Evolutionary conservation across 2,888 invertebrate species (phyloP).

Genomic region (Chouioia cunea): DNA sequence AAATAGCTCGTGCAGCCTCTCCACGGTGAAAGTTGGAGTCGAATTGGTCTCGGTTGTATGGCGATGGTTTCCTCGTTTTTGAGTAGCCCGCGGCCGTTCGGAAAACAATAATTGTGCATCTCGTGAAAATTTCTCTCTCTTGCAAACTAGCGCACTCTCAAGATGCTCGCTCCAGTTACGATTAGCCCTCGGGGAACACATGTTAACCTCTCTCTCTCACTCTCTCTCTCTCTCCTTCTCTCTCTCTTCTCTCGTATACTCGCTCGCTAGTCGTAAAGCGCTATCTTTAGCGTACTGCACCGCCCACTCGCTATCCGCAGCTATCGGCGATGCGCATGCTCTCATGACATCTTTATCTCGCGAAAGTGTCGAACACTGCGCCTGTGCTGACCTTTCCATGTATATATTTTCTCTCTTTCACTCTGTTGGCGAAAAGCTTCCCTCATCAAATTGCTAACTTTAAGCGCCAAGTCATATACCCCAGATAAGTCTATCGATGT

Average conservation of each 20-base stretch:
- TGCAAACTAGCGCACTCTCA: neutral
- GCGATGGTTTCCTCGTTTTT: slow-evolving; percentile 1
- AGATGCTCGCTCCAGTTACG: slow-evolving; percentile 5
- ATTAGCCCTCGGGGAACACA: neutral
- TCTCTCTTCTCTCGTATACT: neutral
- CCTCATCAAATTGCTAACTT: neutral
- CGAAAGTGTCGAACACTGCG: slow-evolving; percentile 27
- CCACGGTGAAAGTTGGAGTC: slow-evolving; percentile 23
- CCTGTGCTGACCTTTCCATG: neutral
- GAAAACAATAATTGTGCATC: neutral
- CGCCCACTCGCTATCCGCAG: neutral
- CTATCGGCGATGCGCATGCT: neutral
- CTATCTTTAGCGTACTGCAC: neutral
- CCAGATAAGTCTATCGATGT: too few relatives aligned
- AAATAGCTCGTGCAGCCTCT: neutral
- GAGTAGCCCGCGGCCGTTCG: neutral
- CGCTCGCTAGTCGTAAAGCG: neutral
- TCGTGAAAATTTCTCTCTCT: neutral
- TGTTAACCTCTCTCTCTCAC: neutral
- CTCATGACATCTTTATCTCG: slow-evolving; percentile 44
- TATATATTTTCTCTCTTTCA: too few relatives aligned
- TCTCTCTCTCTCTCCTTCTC: neutral
- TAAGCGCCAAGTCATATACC: slow-evolving; percentile 51
- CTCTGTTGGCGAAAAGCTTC: neutral
- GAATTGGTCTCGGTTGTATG: neutral